Conservation (phyloP, 2,797 vertebrate species). For the Linurgus olivaceus region DNA sequence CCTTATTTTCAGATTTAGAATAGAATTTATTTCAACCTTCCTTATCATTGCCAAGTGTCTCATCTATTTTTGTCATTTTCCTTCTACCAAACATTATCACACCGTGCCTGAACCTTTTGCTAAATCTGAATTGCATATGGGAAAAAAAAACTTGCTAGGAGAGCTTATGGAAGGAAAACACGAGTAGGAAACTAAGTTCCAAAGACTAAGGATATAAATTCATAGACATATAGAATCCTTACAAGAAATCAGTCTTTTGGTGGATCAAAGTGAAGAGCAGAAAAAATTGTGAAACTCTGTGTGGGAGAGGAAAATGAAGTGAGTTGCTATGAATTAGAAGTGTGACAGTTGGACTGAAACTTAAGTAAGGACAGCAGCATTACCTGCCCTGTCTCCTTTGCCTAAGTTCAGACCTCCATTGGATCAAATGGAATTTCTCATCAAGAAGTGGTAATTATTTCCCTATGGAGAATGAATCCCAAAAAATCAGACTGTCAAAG, state of each 20-base stretch:
- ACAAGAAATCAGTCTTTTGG: rapidly evolving
- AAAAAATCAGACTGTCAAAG: neutral
- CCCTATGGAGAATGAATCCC: neutral
- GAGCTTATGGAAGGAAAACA: neutral
- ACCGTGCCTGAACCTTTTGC: neutral
- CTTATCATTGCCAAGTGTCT: neutral
- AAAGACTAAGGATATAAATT: neutral
- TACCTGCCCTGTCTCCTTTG: neutral
- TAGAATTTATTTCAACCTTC: neutral
- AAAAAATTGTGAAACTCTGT: neutral
- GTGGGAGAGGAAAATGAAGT: neutral
- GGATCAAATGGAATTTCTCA: neutral
- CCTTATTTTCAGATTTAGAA: neutral
- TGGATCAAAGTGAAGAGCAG: neutral
- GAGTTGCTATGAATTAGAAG: rapidly evolving
- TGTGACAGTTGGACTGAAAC: neutral
- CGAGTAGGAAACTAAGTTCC: neutral
- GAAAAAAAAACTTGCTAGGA: neutral
- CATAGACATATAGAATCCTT: neutral
- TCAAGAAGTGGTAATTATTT: neutral
- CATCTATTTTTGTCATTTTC: neutral
- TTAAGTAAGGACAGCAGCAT: neutral
- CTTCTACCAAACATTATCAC: neutral
- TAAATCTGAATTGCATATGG: neutral
- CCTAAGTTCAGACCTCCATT: neutral